Evolutionary conservation across 1,140 invertebrate species (phyloP), one percentile per base, ranked within the genome.

Genomic region (Sminthurides bifidus): DNA sequence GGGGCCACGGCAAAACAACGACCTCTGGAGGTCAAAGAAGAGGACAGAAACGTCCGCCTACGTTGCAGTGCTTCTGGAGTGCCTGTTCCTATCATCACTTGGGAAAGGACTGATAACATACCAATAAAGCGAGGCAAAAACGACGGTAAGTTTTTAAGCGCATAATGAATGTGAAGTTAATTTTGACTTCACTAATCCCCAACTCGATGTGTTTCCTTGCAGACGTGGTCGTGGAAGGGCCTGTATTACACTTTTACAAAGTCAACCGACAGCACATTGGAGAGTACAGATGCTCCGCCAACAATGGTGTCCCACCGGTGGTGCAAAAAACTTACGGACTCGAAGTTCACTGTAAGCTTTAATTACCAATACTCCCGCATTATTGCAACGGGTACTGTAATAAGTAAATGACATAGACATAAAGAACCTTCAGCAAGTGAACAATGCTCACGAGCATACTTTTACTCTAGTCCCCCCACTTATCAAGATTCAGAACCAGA

Each of bases 251-350:
- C 69, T 81, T 94, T 52, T 85, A 82, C 1, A 77, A 79, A 65
- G 82, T 92, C 6, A 88, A 81, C 24, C 76, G 91, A 46, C 80
- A 81, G 64, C 87, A 93, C 67, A 91, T 89, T 76, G 89, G 88
- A 44, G 79, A 78, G 26, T 65, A 65, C 33, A 78, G 80, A 12
- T 93, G 91, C 64, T 78, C 83, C 23, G 90, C 90, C 33, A 81
- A 86, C 69, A 93, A 93, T 70, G 90, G 89, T 2, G 79, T 93
- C 65, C 81, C 84, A 17, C 90, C 90, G 0, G 74, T 81, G 35
- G 85, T 81, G 31, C 83, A 80, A 68, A 84, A 87, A 70, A 83
- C 79, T 31, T 87, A 84, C 58, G 77, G 78, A 49, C 75, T 95
- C 8, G 82, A 91, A 73, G 87, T 93, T 14, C 81, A 88, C 63